These are phyloP conservation scores for Drosophila subobscura DNA, from an alignment of 1,140 invertebrate species.

Conservation along the genomic window DNA sequence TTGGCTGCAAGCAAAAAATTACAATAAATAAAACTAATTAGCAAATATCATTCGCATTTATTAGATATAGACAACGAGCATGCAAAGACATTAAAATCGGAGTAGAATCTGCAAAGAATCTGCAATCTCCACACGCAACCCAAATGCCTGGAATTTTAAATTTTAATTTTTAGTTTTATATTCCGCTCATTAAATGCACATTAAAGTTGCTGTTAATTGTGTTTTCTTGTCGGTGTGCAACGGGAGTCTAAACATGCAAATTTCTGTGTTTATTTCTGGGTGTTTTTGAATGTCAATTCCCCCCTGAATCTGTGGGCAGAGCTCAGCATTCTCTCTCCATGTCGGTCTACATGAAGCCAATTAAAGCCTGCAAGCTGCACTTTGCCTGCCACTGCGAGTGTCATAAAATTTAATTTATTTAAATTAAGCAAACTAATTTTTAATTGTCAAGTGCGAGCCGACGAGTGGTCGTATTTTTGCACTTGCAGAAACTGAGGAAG, in stretches of 20 bases:
- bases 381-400: slow-evolving; percentile 63
- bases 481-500: slow-evolving; percentile 5
- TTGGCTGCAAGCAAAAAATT: slow-evolving; percentile 22
- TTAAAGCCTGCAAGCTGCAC: slow-evolving; percentile 57
- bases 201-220: slow-evolving; percentile 57
- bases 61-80: slow-evolving; percentile 45
- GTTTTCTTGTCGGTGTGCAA: slow-evolving; percentile 33
- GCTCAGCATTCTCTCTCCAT: not conserved
- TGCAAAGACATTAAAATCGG: slow-evolving; percentile 60
- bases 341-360: slow-evolving; percentile 76
- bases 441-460: slow-evolving; percentile 59
- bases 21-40: slow-evolving; percentile 67
- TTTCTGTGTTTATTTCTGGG: slow-evolving; percentile 6
- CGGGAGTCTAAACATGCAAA: slow-evolving; percentile 30
- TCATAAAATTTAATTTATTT: slow-evolving; percentile 82
- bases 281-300: not conserved
- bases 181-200: slow-evolving; percentile 50
- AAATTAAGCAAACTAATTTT: slow-evolving; percentile 83
- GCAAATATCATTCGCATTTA: slow-evolving; percentile 53
- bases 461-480: not conserved
- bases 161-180: slow-evolving; percentile 1
- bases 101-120: slow-evolving; percentile 7
- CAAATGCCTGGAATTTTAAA: slow-evolving; percentile 18
- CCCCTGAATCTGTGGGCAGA: too few relatives aligned
- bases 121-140: slow-evolving; percentile 51